Evolutionary conservation across 92 coral and sea anemone species (phyloP).

Genomic region (Actinostola sp.): DNA sequence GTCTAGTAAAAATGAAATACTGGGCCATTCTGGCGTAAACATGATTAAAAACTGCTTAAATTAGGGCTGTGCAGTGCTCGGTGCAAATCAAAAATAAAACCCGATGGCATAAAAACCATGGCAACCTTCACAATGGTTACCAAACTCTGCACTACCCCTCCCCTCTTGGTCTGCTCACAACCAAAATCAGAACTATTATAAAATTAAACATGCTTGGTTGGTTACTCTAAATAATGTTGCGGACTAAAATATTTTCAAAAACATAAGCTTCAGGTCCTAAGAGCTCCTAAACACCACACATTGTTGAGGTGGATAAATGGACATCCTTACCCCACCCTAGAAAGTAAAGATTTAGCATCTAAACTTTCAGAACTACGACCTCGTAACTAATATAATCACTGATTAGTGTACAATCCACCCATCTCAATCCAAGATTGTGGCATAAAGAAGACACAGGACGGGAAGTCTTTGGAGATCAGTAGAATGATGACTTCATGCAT

Average conservation of each 20-base stretch:
- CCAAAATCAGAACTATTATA: neutral
- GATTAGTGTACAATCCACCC: constrained; percentile 14
- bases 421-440: neutral
- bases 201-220: constrained; percentile 1
- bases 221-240: neutral
- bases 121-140: neutral
- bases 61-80: neutral
- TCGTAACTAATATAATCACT: too few species aligned
- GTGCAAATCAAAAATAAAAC: neutral
- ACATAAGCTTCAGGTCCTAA: constrained; percentile 13
- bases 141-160: constrained; percentile 14
- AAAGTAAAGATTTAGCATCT: neutral
- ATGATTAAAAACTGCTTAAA: constrained; percentile 3
- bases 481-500: neutral
- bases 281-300: neutral
- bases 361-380: too few species aligned
- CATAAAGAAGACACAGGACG: constrained; percentile 7
- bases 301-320: neutral
- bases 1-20: neutral
- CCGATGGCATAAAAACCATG: neutral
- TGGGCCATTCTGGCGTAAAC: neutral
- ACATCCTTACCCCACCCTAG: neutral
- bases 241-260: constrained; percentile 15
- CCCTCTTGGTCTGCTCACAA: constrained; percentile 2
- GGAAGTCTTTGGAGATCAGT: neutral